phyloP scores from a whole-genome alignment of 35 echinoderm and acorn worm genomes.

The Ophiothrix spiculata region DNA sequence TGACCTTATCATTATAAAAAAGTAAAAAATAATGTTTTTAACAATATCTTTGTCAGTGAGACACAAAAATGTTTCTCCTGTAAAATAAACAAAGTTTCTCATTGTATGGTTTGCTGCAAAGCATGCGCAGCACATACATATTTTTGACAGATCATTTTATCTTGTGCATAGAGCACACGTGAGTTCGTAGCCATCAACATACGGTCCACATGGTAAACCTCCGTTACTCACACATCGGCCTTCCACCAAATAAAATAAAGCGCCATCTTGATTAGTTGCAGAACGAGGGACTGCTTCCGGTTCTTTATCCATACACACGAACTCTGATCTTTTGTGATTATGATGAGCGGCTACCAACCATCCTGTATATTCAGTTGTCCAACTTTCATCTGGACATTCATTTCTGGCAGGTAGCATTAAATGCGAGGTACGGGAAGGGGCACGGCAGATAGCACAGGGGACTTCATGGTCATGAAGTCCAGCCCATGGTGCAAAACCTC shows the following conservation, averaged over 20 bases:
- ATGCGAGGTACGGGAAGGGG: neutral
- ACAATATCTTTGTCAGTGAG: too few relatives aligned
- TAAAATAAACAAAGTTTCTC: too few relatives aligned
- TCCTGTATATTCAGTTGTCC: constrained; percentile 50
- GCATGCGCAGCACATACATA: neutral
- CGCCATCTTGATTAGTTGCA: neutral
- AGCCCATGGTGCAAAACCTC: neutral
- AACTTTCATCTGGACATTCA: constrained; percentile 29
- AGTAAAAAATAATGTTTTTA: too few relatives aligned
- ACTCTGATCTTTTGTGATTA: constrained; percentile 20
- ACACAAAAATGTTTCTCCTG: too few relatives aligned
- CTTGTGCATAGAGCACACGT: constrained; percentile 58
- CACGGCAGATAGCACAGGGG: constrained; percentile 24
- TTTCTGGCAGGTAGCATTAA: constrained; percentile 49
- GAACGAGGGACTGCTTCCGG: constrained; percentile 19
- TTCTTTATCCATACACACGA: constrained; percentile 37
- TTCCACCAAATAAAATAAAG: constrained; percentile 36
- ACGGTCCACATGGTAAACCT: constrained; percentile 55
- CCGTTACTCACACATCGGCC: constrained; percentile 11
- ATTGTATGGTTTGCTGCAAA: too few relatives aligned
- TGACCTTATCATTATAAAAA: too few relatives aligned
- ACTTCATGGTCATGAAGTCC: neutral
- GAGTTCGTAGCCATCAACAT: constrained; percentile 50
- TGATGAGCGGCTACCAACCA: constrained; percentile 22
- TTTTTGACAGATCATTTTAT: neutral